A percentile compares a stretch with the other conserved stretches of the same genome.
phyloP scores from a whole-genome alignment of 2,888 invertebrate genomes.

The Callyntrura sp. region DNA sequence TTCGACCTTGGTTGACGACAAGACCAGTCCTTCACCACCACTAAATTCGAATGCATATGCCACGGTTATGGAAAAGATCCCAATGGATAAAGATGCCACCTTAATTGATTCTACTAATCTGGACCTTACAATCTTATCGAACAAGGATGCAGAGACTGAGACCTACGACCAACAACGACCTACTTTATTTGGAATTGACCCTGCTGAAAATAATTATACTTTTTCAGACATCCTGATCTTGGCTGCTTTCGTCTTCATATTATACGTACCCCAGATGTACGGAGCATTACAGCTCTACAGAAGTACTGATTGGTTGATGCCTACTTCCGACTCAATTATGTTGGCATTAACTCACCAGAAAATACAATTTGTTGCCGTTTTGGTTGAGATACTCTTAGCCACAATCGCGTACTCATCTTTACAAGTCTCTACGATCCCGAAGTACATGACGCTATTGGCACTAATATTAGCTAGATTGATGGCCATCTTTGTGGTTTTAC shows the following conservation, averaged over 20 bases:
- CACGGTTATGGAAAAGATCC: too few relatives aligned
- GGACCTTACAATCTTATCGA: too few relatives aligned
- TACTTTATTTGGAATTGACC: too few relatives aligned
- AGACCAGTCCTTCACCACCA: too few relatives aligned
- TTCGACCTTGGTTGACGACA: too few relatives aligned
- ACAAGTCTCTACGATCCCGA: neutral
- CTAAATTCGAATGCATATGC: too few relatives aligned
- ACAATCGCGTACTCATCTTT: neutral
- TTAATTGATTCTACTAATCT: too few relatives aligned
- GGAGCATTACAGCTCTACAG: neutral
- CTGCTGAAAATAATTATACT: neutral
- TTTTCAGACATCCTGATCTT: neutral
- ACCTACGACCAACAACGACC: too few relatives aligned
- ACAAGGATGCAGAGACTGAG: too few relatives aligned
- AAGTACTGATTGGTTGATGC: too few relatives aligned
- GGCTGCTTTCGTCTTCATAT: neutral
- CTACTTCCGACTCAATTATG: neutral
- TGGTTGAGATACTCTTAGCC: neutral
- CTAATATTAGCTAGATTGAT: neutral
- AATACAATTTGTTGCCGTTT: neutral
- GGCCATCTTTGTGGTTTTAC: neutral
- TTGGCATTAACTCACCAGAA: constrained; percentile 9
- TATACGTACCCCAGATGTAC: neutral
- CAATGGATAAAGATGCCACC: too few relatives aligned
- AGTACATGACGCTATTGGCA: neutral